A percentile compares a stretch with the other conserved stretches of the same genome.
Evolutionary conservation across 2,888 invertebrate genomes (phyloP).

Genomic region (Cephus sareptanus): DNA sequence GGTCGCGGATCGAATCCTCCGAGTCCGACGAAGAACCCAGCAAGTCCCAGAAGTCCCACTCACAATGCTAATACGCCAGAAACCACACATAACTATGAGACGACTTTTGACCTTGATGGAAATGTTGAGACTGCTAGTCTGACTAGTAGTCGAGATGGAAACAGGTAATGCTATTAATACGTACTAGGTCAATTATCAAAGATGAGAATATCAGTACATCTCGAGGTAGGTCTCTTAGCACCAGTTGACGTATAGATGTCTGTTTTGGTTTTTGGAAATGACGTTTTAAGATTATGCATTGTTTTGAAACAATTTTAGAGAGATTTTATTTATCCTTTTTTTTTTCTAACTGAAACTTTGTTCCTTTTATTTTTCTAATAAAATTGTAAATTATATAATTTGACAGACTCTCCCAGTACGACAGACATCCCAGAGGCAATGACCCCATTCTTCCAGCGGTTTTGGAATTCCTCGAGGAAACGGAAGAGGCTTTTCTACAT

Average conservation of each 20-base stretch:
- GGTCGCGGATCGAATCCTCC: conserved; percentile 54
- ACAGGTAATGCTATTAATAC: conserved; percentile 71
- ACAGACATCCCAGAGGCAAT: conserved; percentile 76
- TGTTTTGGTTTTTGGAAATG: neutral
- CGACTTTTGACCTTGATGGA: conserved; percentile 91
- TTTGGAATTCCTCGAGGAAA: conserved; percentile 93
- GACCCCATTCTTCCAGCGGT: conserved; percentile 95
- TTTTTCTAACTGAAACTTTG: neutral
- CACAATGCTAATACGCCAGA: conserved; percentile 51
- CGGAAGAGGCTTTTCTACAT: conserved; percentile 91
- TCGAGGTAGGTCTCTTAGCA: neutral
- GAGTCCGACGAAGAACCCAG: conserved; percentile 57
- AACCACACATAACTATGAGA: conserved; percentile 80
- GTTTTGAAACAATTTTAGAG: neutral
- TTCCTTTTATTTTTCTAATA: neutral
- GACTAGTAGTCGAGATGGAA: conserved; percentile 79
- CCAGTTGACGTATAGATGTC: neutral
- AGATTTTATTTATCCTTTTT: neutral
- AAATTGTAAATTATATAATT: neutral
- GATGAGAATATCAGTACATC: neutral
- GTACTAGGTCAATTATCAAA: neutral
- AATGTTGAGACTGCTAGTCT: conserved; percentile 89
- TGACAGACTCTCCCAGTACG: conserved; percentile 64
- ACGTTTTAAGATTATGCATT: neutral
- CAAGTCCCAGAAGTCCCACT: conserved; percentile 54